Base-by-base conservation (phyloP, 2,113 vertebrate genomes). In the Eclectus roratus region DNA sequence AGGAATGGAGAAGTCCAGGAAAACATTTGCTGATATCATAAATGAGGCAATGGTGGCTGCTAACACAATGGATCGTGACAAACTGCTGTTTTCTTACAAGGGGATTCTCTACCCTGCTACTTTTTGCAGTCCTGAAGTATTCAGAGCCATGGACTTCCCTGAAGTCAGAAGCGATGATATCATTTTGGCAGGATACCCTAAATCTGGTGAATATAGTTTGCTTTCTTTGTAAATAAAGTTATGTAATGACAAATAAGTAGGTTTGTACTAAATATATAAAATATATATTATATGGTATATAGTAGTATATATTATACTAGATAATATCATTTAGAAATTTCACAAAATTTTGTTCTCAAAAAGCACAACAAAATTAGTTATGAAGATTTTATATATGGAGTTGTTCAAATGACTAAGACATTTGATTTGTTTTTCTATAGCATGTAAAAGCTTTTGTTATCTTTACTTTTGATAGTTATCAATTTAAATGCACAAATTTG, bases 121-220 rank as follows among this genome's bases (percentile, higher is more conserved):
- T 27, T 0, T 88, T 7, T 96, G 63, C 68, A 91, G 47, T 56
- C 53, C 49, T 63, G 95, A 97, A 82, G 3, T 1, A 11, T 94
- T 96, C 46, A 91, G 46, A 91, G 93, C 87, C 20, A 71, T 96
- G 89, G 91, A 96, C 37, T 82, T 81, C 15, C 47, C 95, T 58
- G 96, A 97, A 95, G 87, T 46, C 81, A 91, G 95, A 84, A 95
- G 63, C 24, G 81, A 95, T 69, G 94, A 97, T 35, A 31, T 96
- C 4, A 63, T 96, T 86, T 87, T 97, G 71, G 94, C 87, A 28
- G 87, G 17, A 81, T 96, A 93, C 4, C 94, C 66, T 69, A 96
- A 96, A 89, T 61, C 80, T 7, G 93, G 96, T 97, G 37, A 94
- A 53, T 96, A 73, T 41, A 39, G 5, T n/a, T 91, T 28, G 4